phyloP scores from a whole-genome alignment of 2,888 invertebrate species.

The Sinodicranocentrus sp. region DNA sequence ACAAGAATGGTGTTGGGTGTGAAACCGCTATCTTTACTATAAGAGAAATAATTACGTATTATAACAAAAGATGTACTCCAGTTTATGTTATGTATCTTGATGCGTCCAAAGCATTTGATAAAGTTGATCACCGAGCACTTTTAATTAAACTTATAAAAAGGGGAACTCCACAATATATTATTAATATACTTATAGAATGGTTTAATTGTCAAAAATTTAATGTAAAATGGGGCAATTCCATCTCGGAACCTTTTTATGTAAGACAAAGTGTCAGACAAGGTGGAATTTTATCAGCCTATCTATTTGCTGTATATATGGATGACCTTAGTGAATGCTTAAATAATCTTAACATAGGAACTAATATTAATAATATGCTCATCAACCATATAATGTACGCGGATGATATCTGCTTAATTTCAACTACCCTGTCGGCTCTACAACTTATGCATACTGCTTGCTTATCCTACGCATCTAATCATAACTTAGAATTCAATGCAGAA shows the following conservation, averaged over 20 bases:
- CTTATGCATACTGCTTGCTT: background rate
- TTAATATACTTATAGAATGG: conserved; percentile 16
- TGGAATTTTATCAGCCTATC: background rate
- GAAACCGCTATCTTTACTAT: conserved; percentile 36
- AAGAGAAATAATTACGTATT: conserved; percentile 20
- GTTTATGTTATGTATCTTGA: conserved; percentile 33
- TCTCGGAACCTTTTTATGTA: conserved; percentile 33
- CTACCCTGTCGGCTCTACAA: background rate
- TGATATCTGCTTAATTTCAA: background rate
- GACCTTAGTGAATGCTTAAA: background rate
- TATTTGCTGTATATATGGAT: conserved; percentile 34
- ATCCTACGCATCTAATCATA: conserved; percentile 1
- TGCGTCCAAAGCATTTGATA: conserved; percentile 40
- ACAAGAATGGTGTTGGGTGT: conserved; percentile 33
- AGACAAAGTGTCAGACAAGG: conserved; percentile 25
- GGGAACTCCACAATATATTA: background rate
- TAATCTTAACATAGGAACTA: background rate
- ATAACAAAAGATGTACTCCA: background rate
- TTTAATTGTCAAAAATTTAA: conserved; percentile 29
- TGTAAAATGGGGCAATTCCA: background rate
- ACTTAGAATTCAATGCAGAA: conserved; percentile 15
- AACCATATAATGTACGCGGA: conserved; percentile 31
- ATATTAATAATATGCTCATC: background rate
- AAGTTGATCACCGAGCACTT: background rate
- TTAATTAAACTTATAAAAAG: conserved; percentile 2